Conservation (phyloP, 30 jellyfish, hydroid and myxozoan genomes). For the Aurelia sp. region DNA sequence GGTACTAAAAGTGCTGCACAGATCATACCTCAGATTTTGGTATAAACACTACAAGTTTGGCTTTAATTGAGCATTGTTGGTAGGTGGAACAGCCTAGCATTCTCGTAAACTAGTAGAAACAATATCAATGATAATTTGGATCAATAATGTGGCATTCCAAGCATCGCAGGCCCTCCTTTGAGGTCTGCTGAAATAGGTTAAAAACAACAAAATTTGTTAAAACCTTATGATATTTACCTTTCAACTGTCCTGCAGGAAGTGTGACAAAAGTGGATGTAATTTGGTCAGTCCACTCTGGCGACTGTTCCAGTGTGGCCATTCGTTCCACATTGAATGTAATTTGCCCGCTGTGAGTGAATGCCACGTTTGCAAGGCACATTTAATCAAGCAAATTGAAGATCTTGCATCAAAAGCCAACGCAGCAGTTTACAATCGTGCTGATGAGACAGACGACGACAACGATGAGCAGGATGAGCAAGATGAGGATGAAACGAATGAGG, state of each 20-base stretch:
- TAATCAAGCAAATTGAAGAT: not conserved
- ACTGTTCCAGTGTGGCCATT: not conserved
- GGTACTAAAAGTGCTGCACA: too few species aligned
- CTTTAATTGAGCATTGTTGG: too few species aligned
- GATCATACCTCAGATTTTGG: too few species aligned
- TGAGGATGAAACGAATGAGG: not conserved
- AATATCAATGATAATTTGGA: too few species aligned
- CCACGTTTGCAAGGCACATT: not conserved
- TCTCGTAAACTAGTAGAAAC: too few species aligned
- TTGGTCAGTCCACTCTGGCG: conserved; percentile 2
- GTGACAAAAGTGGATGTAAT: not conserved
- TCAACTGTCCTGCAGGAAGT: not conserved
- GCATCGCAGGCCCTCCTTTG: too few species aligned
- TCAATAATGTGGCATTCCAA: too few species aligned
- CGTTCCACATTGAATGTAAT: not conserved
- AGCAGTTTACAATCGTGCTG: not conserved
- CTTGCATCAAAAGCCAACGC: not conserved
- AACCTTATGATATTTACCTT: not conserved
- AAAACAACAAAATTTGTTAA: too few species aligned
- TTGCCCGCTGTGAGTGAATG: not conserved
- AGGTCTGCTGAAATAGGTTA: too few species aligned
- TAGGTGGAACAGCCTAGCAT: too few species aligned
- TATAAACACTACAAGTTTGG: too few species aligned
- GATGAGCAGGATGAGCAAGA: not conserved
- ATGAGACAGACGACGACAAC: not conserved